These are phyloP conservation scores for Tetranychus truncatus DNA, from an alignment of 2,888 invertebrate genomes.

Conservation along the genomic window DNA sequence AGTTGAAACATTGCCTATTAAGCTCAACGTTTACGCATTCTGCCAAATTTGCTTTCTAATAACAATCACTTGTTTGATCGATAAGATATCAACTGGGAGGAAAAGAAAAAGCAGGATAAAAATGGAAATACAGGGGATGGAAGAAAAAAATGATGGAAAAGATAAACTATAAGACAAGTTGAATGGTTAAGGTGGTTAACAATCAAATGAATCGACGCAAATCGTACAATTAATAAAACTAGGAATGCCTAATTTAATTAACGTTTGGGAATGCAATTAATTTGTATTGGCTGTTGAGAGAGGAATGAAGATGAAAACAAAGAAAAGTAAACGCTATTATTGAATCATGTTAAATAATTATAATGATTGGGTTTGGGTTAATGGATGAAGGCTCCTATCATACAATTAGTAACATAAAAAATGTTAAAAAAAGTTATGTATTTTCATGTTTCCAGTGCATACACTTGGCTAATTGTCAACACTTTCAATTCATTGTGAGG, in stretches of 20 bases:
- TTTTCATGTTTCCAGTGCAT: too few species aligned
- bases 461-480: too few species aligned
- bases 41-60: too few species aligned
- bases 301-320: background rate
- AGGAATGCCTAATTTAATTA: background rate
- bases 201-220: background rate
- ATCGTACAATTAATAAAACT: background rate
- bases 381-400: background rate
- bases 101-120: too few species aligned
- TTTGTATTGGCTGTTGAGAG: background rate
- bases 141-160: background rate
- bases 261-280: slow-evolving; percentile 1
- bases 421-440: too few species aligned
- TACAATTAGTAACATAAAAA: too few species aligned
- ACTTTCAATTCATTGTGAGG: too few species aligned
- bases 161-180: background rate
- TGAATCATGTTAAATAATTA: background rate
- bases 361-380: background rate
- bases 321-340: background rate
- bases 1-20: too few species aligned
- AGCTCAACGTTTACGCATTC: too few species aligned
- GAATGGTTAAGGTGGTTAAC: background rate
- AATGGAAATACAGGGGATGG: background rate
- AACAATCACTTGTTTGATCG: too few species aligned
- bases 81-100: too few species aligned